Evolutionary conservation across 2,113 vertebrate genomes (phyloP).

Genomic region (Phaethon lepturus): DNA sequence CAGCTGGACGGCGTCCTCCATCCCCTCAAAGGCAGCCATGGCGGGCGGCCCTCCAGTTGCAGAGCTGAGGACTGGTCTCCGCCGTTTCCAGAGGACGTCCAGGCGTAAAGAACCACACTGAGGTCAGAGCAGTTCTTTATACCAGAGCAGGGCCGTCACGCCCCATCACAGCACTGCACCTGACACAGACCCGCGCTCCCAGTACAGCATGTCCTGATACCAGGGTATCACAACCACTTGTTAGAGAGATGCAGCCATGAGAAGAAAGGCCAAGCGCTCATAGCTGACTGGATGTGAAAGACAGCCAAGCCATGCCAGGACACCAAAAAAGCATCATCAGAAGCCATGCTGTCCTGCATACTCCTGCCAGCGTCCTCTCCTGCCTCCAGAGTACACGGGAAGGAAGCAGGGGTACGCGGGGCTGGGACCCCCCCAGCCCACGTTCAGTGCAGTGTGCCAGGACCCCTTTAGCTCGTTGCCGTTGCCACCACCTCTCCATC

Average conservation of each 20-base stretch:
- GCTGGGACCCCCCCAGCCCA: not conserved
- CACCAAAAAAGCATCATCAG: not conserved
- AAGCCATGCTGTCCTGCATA: not conserved
- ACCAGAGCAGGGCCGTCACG: not conserved
- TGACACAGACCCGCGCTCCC: not conserved
- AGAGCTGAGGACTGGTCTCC: not conserved
- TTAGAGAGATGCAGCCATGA: not conserved
- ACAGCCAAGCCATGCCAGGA: not conserved
- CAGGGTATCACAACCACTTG: fast-evolving
- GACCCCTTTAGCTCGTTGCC: not conserved
- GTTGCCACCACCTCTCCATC: not conserved
- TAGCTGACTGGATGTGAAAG: not conserved
- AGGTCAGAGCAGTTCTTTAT: not conserved
- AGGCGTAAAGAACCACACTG: not conserved
- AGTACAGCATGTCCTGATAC: not conserved
- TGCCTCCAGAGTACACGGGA: not conserved
- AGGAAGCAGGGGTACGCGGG: not conserved
- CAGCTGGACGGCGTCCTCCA: not conserved
- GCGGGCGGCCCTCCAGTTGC: not conserved
- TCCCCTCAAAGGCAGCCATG: not conserved
- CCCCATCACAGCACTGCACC: not conserved
- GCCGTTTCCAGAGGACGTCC: not conserved
- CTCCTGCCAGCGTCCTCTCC: not conserved
- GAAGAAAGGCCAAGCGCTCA: not conserved
- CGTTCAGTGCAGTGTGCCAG: fast-evolving